phyloP scores from a whole-genome alignment of 2,888 invertebrate genomes.

The Epinotia nisella region DNA sequence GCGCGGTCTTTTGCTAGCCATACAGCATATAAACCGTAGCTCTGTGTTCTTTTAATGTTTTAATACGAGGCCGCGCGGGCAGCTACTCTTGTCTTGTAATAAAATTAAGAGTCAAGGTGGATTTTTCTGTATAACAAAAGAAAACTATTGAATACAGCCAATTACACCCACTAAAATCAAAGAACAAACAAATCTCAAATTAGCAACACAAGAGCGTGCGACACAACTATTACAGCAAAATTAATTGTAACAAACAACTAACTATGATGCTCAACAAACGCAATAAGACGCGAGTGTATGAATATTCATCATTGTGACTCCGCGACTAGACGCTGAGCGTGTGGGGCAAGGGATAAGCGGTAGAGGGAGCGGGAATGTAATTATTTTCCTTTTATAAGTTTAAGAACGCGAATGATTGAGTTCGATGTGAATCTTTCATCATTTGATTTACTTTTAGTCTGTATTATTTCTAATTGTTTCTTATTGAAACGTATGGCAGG shows the following conservation, averaged over 20 bases:
- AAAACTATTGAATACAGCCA: background rate
- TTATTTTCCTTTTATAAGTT: background rate
- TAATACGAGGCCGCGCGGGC: too few relatives aligned
- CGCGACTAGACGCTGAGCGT: constrained; percentile 2
- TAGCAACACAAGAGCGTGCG: constrained; percentile 14
- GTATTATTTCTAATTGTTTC: too few relatives aligned
- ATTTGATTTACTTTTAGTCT: too few relatives aligned
- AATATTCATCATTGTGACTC: constrained; percentile 39
- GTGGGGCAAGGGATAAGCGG: background rate
- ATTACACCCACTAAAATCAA: constrained; percentile 8
- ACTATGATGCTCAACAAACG: constrained; percentile 42
- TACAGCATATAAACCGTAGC: too few relatives aligned
- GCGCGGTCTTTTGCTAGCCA: too few relatives aligned
- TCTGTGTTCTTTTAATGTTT: too few relatives aligned
- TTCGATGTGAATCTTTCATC: too few relatives aligned
- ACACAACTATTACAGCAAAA: constrained; percentile 26
- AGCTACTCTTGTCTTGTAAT: too few relatives aligned
- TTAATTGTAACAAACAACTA: constrained; percentile 41
- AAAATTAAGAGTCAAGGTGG: too few relatives aligned
- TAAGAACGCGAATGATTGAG: background rate
- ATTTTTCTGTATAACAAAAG: background rate
- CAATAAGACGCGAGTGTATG: constrained; percentile 40
- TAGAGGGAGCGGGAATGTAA: background rate
- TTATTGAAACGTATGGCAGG: too few relatives aligned
- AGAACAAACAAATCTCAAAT: constrained; percentile 3